A percentile compares a stretch with the other conserved stretches of the same genome.
These are phyloP conservation scores for Aramus guarauna DNA, from an alignment of 2,113 vertebrate species.

Conservation along the genomic window DNA sequence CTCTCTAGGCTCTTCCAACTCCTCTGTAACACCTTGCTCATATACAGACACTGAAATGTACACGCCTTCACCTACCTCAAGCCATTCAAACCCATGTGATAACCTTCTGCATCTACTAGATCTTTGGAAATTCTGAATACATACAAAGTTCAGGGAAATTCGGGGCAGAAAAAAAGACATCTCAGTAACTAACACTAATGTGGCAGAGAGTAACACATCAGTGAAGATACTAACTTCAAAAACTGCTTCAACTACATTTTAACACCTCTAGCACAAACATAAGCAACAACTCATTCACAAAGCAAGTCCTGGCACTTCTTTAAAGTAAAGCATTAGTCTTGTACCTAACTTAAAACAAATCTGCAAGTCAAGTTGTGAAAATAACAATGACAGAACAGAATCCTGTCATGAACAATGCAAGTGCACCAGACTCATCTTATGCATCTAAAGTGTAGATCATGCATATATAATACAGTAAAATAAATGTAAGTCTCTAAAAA, in stretches of 20 bases:
- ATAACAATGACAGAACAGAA: background rate
- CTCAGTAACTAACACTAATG: background rate
- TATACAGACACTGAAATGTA: background rate
- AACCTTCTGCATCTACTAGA: background rate
- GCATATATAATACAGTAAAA: background rate
- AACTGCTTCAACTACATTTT: background rate
- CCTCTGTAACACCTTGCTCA: background rate
- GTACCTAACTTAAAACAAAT: background rate
- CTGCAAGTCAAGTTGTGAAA: background rate
- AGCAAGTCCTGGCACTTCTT: background rate
- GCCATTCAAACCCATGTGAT: background rate
- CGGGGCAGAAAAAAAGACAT: background rate
- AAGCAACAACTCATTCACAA: background rate
- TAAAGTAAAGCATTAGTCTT: background rate
- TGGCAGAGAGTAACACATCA: background rate
- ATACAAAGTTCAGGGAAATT: background rate
- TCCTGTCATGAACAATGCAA: background rate
- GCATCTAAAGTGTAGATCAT: background rate
- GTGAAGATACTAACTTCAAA: background rate
- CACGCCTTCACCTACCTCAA: background rate
- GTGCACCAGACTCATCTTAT: background rate
- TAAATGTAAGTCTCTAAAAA: background rate
- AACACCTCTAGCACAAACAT: background rate
- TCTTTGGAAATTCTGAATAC: background rate
- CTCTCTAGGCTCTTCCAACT: background rate